Percentiles rank a stretch among this genome's conserved stretches.
phyloP scores from a whole-genome alignment of 2,888 invertebrate genomes.

The Pseudanteris insignis region DNA sequence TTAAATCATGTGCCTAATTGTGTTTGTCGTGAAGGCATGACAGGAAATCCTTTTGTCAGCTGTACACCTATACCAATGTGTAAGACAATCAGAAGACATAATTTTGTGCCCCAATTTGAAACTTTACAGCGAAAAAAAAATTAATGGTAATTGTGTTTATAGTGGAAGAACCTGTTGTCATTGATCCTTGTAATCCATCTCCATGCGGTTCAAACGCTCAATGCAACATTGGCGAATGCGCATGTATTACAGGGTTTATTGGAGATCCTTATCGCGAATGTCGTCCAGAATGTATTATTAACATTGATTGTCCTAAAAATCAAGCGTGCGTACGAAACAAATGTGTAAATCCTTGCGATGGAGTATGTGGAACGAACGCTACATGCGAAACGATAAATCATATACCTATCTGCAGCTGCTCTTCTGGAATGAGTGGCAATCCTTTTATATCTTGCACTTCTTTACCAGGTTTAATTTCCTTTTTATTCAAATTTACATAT shows the following conservation, averaged over 20 bases:
- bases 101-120: too few species aligned
- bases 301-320: constrained; percentile 65
- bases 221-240: constrained; percentile 61
- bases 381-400: constrained; percentile 66
- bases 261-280: constrained; percentile 72
- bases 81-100: constrained; percentile 50
- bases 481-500: too few species aligned
- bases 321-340: constrained; percentile 68
- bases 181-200: constrained; percentile 74
- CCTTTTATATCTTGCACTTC: constrained; percentile 74
- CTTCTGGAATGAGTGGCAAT: constrained; percentile 77
- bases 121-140: too few species aligned
- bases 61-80: constrained; percentile 56
- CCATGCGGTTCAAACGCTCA: constrained; percentile 69
- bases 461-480: constrained; percentile 74
- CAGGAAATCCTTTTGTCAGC: constrained; percentile 72
- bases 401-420: constrained; percentile 70
- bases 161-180: constrained; percentile 34
- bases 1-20: constrained; percentile 78
- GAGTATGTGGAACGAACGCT: constrained; percentile 68
- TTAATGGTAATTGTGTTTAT: too few species aligned
- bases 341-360: constrained; percentile 66
- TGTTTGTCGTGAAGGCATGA: constrained; percentile 71
- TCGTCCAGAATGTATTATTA: constrained; percentile 69
- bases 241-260: constrained; percentile 60